Evolutionary conservation across 1,140 invertebrate species (phyloP).

Genomic region (Oreohelix idahoensis): DNA sequence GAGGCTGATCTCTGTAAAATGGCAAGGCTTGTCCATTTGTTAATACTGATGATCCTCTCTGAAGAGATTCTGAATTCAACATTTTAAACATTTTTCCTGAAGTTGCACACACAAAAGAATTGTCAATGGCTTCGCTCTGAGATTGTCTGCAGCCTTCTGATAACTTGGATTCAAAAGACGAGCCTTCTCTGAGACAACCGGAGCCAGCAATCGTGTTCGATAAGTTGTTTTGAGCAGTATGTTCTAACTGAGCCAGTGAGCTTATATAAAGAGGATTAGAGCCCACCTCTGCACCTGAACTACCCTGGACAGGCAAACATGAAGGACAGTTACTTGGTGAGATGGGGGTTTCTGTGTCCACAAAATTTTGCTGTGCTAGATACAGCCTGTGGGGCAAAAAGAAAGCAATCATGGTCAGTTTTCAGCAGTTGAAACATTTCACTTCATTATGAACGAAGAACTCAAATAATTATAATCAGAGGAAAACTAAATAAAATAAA

Average conservation of each 20-base stretch:
- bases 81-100: background rate
- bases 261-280: background rate
- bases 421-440: no score
- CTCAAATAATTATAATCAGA: no score
- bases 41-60: background rate
- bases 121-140: background rate
- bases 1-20: background rate
- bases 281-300: background rate
- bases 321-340: conserved; percentile 34
- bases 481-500: no score
- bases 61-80: background rate
- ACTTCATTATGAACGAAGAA: no score
- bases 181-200: background rate
- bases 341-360: conserved; percentile 33
- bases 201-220: background rate
- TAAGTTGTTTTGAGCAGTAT: background rate
- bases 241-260: background rate
- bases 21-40: background rate
- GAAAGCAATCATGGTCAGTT: background rate
- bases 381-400: conserved; percentile 56
- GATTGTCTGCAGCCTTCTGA: background rate
- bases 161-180: background rate
- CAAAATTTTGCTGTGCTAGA: conserved; percentile 49
- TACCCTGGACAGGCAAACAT: conserved; percentile 18
- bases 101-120: background rate